These are phyloP conservation scores for Lynx canadensis DNA, from an alignment of 2,113 vertebrate species.

Conservation along the genomic window DNA sequence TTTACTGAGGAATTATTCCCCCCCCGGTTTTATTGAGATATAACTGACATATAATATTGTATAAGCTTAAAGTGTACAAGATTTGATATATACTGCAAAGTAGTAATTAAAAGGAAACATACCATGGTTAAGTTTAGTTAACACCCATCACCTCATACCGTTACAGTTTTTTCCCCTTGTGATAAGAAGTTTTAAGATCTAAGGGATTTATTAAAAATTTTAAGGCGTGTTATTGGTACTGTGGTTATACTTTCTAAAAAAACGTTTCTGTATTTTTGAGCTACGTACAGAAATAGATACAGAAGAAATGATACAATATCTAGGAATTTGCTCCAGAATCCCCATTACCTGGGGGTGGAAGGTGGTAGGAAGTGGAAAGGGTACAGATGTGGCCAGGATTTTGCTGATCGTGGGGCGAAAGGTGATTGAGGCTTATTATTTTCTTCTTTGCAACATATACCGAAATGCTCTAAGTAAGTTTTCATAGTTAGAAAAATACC, in stretches of 20 bases:
- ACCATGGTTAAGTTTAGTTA: not conserved
- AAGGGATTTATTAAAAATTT: not conserved
- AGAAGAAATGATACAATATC: not conserved
- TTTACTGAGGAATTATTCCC: not conserved
- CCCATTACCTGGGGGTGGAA: too few species aligned
- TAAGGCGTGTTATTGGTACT: not conserved
- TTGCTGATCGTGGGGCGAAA: accelerated
- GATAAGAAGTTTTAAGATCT: not conserved
- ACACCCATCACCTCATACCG: not conserved
- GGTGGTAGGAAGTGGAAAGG: too few species aligned
- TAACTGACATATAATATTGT: not conserved
- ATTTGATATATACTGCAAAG: not conserved
- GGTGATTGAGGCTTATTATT: not conserved
- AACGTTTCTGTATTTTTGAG: not conserved
- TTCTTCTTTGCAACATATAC: not conserved
- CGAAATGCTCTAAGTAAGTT: not conserved
- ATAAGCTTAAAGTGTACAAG: not conserved
- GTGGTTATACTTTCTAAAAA: not conserved
- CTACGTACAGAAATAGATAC: not conserved
- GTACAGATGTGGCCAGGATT: not conserved
- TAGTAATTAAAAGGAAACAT: not conserved
- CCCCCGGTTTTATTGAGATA: not conserved
- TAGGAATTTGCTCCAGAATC: not conserved
- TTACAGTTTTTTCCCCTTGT: not conserved
- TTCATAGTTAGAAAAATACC: not conserved